Evolutionary conservation across 1,140 invertebrate genomes (phyloP).

Genomic region (Halotydeus destructor): DNA sequence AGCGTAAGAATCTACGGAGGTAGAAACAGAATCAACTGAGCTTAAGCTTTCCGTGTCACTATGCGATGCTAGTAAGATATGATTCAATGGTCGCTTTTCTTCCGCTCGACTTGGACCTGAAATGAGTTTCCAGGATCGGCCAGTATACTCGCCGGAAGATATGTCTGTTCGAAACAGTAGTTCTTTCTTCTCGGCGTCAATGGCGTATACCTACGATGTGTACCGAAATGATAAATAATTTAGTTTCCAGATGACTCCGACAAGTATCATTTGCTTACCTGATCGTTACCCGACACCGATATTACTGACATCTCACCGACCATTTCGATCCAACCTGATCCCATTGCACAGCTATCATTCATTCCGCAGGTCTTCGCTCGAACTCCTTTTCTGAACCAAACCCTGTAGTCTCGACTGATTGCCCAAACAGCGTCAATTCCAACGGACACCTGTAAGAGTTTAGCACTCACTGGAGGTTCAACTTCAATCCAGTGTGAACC

Average conservation of each 20-base stretch:
- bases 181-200: constrained; percentile 44
- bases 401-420: constrained; percentile 48
- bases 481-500: constrained; percentile 53
- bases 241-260: not conserved
- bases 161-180: constrained; percentile 60
- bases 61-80: too few relatives aligned
- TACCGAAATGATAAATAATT: too few relatives aligned
- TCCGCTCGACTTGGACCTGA: too few relatives aligned
- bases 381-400: constrained; percentile 66
- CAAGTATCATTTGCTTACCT: constrained; percentile 33
- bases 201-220: constrained; percentile 30
- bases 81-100: too few relatives aligned
- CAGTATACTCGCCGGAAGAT: constrained; percentile 48
- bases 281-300: constrained; percentile 64
- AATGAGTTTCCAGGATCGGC: constrained; percentile 59
- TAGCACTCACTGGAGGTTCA: constrained; percentile 40
- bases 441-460: constrained; percentile 51
- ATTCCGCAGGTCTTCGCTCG: constrained; percentile 26
- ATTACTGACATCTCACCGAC: constrained; percentile 52
- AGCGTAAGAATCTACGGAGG: too few relatives aligned
- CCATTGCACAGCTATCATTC: constrained; percentile 31
- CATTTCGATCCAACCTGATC: constrained; percentile 46
- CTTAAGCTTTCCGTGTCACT: too few relatives aligned
- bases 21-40: too few relatives aligned
- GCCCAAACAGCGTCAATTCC: constrained; percentile 70